Conservation (phyloP, 2,113 vertebrate genomes). For the Atlantisia rogersi region DNA sequence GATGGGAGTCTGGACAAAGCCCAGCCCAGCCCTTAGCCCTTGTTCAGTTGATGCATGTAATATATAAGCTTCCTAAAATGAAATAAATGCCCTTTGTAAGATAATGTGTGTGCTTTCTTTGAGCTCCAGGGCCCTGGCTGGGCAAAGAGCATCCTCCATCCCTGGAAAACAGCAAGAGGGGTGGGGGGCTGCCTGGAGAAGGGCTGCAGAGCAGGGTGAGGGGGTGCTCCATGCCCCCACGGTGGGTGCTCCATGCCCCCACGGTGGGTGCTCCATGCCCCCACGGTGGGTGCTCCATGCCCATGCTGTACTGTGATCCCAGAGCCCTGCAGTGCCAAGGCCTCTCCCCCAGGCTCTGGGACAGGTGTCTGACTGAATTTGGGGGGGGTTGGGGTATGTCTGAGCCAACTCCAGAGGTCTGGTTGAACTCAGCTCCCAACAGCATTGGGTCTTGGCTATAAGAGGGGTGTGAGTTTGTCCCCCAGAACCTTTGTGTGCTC, state of each 20-base stretch:
- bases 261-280: too few relatives aligned
- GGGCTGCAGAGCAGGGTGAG: not conserved
- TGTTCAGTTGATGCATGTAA: constrained; percentile 73
- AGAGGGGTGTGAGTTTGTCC: not conserved
- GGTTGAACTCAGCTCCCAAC: too few relatives aligned
- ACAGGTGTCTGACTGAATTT: fast-evolving
- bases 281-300: fast-evolving
- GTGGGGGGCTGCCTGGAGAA: not conserved
- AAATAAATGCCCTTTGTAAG: constrained; percentile 78
- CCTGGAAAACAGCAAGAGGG: not conserved
- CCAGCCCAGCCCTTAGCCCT: constrained; percentile 48
- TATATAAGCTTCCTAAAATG: constrained; percentile 72
- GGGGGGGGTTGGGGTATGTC: not conserved
- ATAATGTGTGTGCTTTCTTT: not conserved
- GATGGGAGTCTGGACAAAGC: not conserved
- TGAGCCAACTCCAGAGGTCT: fast-evolving
- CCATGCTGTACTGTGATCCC: fast-evolving
- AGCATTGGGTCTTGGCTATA: not conserved
- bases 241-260: too few relatives aligned
- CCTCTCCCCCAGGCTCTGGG: too few relatives aligned
- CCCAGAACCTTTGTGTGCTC: too few relatives aligned
- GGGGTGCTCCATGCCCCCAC: fast-evolving
- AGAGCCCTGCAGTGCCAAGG: too few relatives aligned
- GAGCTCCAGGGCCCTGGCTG: not conserved
- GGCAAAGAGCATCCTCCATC: not conserved